Percentiles rank a stretch among this genome's conserved stretches.
phyloP scores from a whole-genome alignment of 2,797 vertebrate species.

The Rhodeus uyekii region DNA sequence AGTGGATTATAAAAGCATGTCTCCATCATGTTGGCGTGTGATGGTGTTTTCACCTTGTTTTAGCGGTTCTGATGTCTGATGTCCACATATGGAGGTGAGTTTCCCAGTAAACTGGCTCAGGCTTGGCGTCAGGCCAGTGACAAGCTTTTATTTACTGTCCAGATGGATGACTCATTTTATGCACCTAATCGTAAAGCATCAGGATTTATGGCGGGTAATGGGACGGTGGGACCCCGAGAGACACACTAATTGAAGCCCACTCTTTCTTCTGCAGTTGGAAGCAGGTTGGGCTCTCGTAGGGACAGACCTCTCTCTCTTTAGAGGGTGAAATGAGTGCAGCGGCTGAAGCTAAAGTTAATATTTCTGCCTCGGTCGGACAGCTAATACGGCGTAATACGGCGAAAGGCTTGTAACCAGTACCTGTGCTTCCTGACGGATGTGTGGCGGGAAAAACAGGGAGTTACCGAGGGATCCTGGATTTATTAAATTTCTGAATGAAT shows the following conservation, averaged over 20 bases:
- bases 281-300: slow-evolving; percentile 62
- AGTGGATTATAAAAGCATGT: not conserved
- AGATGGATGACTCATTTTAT: slow-evolving; percentile 85
- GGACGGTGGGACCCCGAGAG: slow-evolving; percentile 75
- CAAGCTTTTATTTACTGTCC: slow-evolving; percentile 82
- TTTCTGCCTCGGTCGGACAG: slow-evolving; percentile 71
- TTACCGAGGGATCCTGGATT: slow-evolving; percentile 66
- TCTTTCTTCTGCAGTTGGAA: slow-evolving; percentile 37
- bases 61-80: slow-evolving; percentile 69
- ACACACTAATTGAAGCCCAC: slow-evolving; percentile 68
- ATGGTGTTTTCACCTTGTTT: slow-evolving; percentile 70
- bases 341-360: slow-evolving; percentile 63
- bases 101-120: slow-evolving; percentile 64
- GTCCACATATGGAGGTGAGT: slow-evolving; percentile 65
- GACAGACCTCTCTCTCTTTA: slow-evolving; percentile 43
- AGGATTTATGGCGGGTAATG: slow-evolving; percentile 80
- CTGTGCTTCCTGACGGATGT: slow-evolving; percentile 71
- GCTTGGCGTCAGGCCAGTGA: slow-evolving; percentile 77
- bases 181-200: slow-evolving; percentile 83
- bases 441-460: slow-evolving; percentile 69
- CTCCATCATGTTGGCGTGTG: no score
- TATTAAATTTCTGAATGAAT: slow-evolving; percentile 44
- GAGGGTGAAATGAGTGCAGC: slow-evolving; percentile 51
- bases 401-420: slow-evolving; percentile 68
- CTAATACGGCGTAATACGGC: slow-evolving; percentile 72